These are phyloP conservation scores for Xiphophorus hellerii DNA, from an alignment of 2,113 vertebrate species.

Conservation along the genomic window DNA sequence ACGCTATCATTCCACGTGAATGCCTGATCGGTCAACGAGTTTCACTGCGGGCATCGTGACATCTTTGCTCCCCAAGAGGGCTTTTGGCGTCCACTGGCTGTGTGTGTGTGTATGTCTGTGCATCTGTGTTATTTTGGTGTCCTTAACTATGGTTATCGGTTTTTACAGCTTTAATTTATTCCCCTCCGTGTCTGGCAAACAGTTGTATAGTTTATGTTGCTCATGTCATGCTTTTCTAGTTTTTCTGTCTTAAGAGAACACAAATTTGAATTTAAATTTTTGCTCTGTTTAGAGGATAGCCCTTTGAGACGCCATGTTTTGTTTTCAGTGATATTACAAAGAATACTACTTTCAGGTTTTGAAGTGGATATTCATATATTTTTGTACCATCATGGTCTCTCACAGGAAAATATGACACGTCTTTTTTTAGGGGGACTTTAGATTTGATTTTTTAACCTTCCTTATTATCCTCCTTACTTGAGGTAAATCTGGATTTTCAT, in stretches of 20 bases:
- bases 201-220: neutral
- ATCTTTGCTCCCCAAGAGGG: slow-evolving; percentile 45
- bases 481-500: too few relatives aligned
- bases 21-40: slow-evolving; percentile 47
- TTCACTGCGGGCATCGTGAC: slow-evolving; percentile 46
- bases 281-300: neutral
- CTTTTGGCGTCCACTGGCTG: slow-evolving; percentile 38
- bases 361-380: neutral
- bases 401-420: neutral
- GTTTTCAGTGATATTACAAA: neutral
- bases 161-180: slow-evolving; percentile 12
- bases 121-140: slow-evolving; percentile 16
- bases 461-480: neutral
- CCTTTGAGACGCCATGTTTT: neutral
- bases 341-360: neutral
- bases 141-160: slow-evolving; percentile 16
- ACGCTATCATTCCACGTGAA: slow-evolving; percentile 48
- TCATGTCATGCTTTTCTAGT: too few relatives aligned
- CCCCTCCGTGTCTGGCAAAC: slow-evolving; percentile 1
- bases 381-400: neutral
- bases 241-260: neutral
- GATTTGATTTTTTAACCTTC: neutral
- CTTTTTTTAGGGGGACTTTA: neutral
- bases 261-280: neutral
- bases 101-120: slow-evolving; percentile 14